Evolutionary conservation across 2,888 invertebrate species (phyloP), one percentile per base, ranked within the genome.

Genomic region (Antheraea yamamai): DNA sequence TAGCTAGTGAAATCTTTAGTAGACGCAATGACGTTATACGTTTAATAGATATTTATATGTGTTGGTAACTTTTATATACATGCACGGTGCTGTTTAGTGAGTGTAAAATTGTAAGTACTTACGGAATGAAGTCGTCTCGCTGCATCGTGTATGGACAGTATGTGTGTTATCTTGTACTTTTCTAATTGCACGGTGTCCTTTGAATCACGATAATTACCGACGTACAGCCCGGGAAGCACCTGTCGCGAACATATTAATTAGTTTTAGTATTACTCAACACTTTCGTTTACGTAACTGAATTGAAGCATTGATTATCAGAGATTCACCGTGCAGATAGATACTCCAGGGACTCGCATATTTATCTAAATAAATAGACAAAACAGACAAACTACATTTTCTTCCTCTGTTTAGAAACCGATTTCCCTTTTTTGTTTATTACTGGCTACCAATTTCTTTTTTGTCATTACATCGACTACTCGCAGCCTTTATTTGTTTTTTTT

Each of bases 201-300:
- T 75, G 99, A 98, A 95, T 99, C 99, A 85, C 99, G 96, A 93
- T 99, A 98, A 94, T 98, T 99, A 78, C 99, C 99, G 85, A 99
- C 97, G 94, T 98, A 99, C 76, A 99, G 96, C 80, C 99, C 99
- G 83, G 98, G 97, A 85, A 99, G 96, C 87, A 99, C 98, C 98
- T 98, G 94, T 0, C 90, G 14, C 16, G 16, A 66, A 66, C 16
- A 66, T 26, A 30, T 30, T 14, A 16, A 30, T 66, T 26, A 66
- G 4, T 66, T 66, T 23, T 1, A 66, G 16, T 10, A 0, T 26
- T 16, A 30, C 26, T 16, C 4, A 47, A 20, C 16, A 16, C 16
- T 66, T 66, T 0, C 0, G 8, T 66, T 30, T 16, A 66, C 10
- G 16, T 16, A 55, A 20, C 20, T n/a, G 7, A 55, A 20, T 55